Base-by-base conservation (phyloP, 2,797 vertebrate species). In the Danio albolineatus region DNA sequence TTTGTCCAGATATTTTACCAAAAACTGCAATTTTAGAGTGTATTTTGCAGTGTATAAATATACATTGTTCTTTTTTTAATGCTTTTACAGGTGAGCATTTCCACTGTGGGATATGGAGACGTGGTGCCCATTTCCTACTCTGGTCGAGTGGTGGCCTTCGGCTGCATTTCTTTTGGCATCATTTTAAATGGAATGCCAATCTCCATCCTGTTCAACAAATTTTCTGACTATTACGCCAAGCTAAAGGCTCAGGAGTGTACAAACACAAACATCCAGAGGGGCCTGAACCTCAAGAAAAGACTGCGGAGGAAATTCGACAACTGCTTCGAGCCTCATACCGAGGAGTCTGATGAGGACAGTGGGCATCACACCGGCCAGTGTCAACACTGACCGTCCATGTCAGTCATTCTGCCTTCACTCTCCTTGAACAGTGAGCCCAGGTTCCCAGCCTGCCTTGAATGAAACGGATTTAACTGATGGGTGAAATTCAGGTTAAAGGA, bases 141-240 rank as follows among this genome's bases (percentile, higher is more conserved):
- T 0, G 96, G 96, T 78, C 92, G 95, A 80, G 87, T 96, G 4
- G 96, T 97, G 85, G 96, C 96, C 0, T 97, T 97, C 0, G 85
- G 92, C 77, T 97, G 96, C 90, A 97, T 97, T 89, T 97, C 95
- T 19, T 97, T 97, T 0, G 96, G 96, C 57, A 97, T 97, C 88
- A 97, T 97, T 87, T 94, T 97, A 78, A 97, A 97, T 0, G 96
- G 96, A 72, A 96, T 97, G 96, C 96, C 96, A 82, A 97, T 97
- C 87, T 97, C 96, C 73, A 96, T 97, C 81, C 93, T 97, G 41
- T 97, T 96, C 90, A 97, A 97, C 92, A 96, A 96, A 87, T 97
- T 97, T 83, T 97, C 96, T 0, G 96, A 97, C 91, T 97, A 96
- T 88, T 97, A 97, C 6, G 93, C 94, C 86, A 97, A 95, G 90